Base-by-base conservation (phyloP, 2,888 invertebrate genomes). In the Leptothorax acervorum region DNA sequence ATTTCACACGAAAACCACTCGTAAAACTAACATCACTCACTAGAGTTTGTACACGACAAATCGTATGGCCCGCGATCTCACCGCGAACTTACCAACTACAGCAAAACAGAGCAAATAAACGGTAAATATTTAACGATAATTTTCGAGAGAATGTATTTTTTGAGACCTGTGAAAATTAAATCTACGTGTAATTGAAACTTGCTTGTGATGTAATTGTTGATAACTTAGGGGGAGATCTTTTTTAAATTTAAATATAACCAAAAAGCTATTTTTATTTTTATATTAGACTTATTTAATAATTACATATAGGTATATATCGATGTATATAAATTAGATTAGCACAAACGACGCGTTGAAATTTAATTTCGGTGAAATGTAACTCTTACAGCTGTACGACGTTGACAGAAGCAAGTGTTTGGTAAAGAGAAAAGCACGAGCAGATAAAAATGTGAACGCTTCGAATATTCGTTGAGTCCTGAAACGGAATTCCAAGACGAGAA, bases 401-500 rank as follows among this genome's bases (percentile, higher is more conserved):
- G 74, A 74, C 51, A 39, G 28, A 18, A 31, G 28, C 15, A 35
- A 42, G 62, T n/a, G 6, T 70, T 60, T 12, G 73, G 18, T 23
- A 57, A 28, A 23, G 11, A 48, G 15, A 48, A 70, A 70, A 70
- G 31, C 28, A 31, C 42, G 18, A 35, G 48, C 42, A 15, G 12
- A 12, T 57, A 31, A 23, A 60, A 70, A 48, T 42, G 11, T 39
- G 45, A 23, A 28, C 35, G 8, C 48, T 28, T 35, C 60, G 12
- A 68, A 66, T 76, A 53, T 66, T 78, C 68, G 57, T 15, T 18
- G 53, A 79, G 39, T 68, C 8, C 79, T 18, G 45, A 39, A 76
- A 68, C 45, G 57, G 79, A 70, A 70, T 79, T 79, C 39, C 45
- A 70, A 60, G 48, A 60, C 70, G 45, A 45, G 60, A 70, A 70